Evolutionary conservation across 1,140 invertebrate species (phyloP).

Genomic region (Magallana ariakensis): DNA sequence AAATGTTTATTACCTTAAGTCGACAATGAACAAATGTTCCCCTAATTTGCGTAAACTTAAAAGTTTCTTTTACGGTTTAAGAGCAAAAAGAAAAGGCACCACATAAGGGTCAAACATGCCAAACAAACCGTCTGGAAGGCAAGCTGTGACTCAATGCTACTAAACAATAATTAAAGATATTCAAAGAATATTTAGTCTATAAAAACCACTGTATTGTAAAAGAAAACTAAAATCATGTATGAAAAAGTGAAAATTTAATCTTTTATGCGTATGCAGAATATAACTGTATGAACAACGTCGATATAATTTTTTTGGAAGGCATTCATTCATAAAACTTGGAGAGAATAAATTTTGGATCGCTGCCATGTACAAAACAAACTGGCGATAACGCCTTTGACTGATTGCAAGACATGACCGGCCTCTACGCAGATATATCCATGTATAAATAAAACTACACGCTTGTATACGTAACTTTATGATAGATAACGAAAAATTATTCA

Average conservation of each 20-base stretch:
- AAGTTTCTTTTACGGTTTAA: constrained; percentile 16
- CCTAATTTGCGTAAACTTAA: background rate
- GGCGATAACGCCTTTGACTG: constrained; percentile 18
- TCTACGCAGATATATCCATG: background rate
- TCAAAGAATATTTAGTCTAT: too few relatives aligned
- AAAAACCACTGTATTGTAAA: too few relatives aligned
- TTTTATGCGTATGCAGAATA: background rate
- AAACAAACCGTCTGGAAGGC: background rate
- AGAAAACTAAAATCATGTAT: too few relatives aligned
- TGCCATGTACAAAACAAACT: background rate
- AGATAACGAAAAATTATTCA: background rate
- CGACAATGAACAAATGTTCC: background rate
- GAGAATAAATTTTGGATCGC: constrained; percentile 18
- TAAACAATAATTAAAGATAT: too few relatives aligned
- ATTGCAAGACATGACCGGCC: background rate
- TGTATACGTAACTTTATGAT: constrained; percentile 23
- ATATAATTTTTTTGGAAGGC: background rate
- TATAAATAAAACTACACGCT: constrained; percentile 23
- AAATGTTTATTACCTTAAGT: background rate
- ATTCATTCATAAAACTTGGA: constrained; percentile 25
- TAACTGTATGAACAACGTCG: background rate
- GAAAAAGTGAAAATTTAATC: background rate
- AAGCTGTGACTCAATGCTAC: too few relatives aligned
- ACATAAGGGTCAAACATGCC: background rate
- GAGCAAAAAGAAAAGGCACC: background rate